phyloP scores from a whole-genome alignment of 2,113 vertebrate genomes.

The Gopherus evgoodei region DNA sequence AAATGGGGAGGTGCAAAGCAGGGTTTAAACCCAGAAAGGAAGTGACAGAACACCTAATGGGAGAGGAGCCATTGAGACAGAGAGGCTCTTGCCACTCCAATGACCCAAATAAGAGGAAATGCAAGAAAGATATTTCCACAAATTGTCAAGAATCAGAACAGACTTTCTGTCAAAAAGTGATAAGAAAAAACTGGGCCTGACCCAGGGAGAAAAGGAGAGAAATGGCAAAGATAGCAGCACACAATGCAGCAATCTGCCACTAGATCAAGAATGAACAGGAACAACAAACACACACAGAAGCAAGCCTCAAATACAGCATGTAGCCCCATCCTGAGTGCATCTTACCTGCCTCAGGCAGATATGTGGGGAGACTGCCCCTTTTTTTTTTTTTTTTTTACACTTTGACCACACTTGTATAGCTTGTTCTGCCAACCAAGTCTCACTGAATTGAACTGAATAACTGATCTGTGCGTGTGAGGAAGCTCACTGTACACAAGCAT shows the following conservation, averaged over 20 bases:
- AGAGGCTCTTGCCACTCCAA: not conserved
- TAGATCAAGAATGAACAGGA: not conserved
- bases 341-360: not conserved
- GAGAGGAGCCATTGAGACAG: not conserved
- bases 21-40: accelerated
- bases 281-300: accelerated
- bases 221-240: not conserved
- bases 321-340: not conserved
- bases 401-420: not conserved
- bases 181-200: not conserved
- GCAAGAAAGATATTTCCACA: not conserved
- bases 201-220: not conserved
- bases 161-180: accelerated
- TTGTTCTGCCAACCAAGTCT: not conserved
- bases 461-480: not conserved
- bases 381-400: accelerated
- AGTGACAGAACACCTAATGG: accelerated
- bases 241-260: not conserved
- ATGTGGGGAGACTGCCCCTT: not conserved
- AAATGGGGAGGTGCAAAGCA: not conserved
- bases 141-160: accelerated
- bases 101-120: accelerated
- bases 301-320: not conserved
- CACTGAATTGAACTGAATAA: not conserved
- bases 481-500: not conserved